A percentile compares a stretch with the other conserved stretches of the same genome.
Evolutionary conservation across 2,888 invertebrate species (phyloP).

Genomic region (Leuctra nigra): DNA sequence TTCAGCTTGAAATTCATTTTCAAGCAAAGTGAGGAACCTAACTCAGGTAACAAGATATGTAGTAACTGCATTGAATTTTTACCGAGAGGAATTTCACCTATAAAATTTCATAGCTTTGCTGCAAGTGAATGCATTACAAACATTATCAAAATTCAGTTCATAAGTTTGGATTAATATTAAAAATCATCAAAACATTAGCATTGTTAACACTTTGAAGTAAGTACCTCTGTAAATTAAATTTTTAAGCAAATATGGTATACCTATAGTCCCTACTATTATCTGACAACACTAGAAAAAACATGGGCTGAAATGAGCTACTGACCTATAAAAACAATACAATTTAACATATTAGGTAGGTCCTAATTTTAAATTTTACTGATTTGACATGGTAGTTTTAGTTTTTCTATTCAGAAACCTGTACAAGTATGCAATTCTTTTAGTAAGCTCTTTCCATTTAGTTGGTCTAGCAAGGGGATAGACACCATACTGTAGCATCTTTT

Average conservation of each 20-base stretch:
- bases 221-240: no score
- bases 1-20: no score
- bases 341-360: no score
- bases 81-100: not conserved
- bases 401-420: conserved; percentile 74
- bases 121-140: not conserved
- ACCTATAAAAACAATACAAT: no score
- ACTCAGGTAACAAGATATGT: no score
- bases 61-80: no score
- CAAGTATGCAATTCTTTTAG: conserved; percentile 65
- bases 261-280: no score
- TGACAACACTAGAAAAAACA: no score
- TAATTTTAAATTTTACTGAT: conserved; percentile 11
- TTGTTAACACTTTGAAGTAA: not conserved
- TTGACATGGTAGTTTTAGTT: conserved; percentile 57
- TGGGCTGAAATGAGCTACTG: no score
- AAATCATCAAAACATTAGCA: not conserved
- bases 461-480: conserved; percentile 57
- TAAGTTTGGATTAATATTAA: no score
- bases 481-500: conserved; percentile 55
- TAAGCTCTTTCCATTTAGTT: conserved; percentile 67
- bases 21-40: no score
- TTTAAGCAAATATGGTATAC: no score
- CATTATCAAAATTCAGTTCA: not conserved
- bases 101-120: not conserved